Percentiles rank a stretch among this genome's conserved stretches.
phyloP scores from a whole-genome alignment of 2,888 invertebrate genomes.

The Drosophila formosana region DNA sequence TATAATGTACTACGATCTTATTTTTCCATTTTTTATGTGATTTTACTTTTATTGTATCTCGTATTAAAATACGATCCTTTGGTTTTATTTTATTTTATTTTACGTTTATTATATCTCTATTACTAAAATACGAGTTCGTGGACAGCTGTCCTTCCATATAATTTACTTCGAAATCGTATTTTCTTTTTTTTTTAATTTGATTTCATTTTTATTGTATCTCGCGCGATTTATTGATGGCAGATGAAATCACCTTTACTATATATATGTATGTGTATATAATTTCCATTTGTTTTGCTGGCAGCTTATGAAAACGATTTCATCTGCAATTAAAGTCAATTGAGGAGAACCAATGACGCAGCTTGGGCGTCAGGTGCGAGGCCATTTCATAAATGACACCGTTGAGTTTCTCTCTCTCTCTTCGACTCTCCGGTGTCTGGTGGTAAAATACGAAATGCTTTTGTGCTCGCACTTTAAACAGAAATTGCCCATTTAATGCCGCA shows the following conservation, averaged over 20 bases:
- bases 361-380: constrained; percentile 3
- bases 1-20: too few relatives aligned
- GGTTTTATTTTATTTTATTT: too few relatives aligned
- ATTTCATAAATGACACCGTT: constrained; percentile 20
- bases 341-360: constrained; percentile 9
- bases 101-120: too few relatives aligned
- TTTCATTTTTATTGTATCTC: neutral
- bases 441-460: constrained; percentile 1
- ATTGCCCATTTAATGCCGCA: constrained; percentile 46
- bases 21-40: too few relatives aligned
- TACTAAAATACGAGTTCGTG: too few relatives aligned
- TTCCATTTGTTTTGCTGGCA: constrained; percentile 7
- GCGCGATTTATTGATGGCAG: constrained; percentile 3
- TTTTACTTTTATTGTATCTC: too few relatives aligned
- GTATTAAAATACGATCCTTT: too few relatives aligned
- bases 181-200: neutral
- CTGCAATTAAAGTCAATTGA: constrained; percentile 26
- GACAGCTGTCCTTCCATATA: neutral
- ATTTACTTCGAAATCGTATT: neutral
- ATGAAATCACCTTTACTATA: constrained; percentile 1
- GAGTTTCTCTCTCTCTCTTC: neutral
- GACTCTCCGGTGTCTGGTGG: neutral
- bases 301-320: constrained; percentile 2
- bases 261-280: neutral
- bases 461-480: constrained; percentile 17